Conservation (phyloP, 2,888 invertebrate species). For the Agriopis marginaria region DNA sequence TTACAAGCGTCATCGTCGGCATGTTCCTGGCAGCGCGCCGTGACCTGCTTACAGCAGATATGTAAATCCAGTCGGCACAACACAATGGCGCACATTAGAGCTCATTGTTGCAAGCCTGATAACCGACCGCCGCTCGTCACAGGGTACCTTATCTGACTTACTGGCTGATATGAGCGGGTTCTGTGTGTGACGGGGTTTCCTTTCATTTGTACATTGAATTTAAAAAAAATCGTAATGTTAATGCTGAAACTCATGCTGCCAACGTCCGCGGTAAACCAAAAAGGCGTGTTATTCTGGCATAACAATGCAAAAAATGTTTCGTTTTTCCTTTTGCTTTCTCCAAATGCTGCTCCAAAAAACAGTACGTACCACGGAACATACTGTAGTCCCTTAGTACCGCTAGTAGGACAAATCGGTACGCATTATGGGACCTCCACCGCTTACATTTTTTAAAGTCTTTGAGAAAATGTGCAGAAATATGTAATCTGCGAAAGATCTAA, state of each 20-base stretch:
- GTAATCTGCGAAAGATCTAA: conserved; percentile 11
- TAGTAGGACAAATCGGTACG: not conserved
- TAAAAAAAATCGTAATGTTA: not conserved
- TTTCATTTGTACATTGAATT: conserved; percentile 10
- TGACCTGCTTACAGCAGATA: conserved; percentile 19
- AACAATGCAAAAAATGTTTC: too few relatives aligned
- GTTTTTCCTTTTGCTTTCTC: too few relatives aligned
- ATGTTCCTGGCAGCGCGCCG: not conserved
- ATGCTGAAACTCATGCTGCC: too few relatives aligned
- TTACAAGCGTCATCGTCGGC: not conserved
- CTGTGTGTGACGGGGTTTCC: conserved; percentile 23
- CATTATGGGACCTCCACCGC: not conserved
- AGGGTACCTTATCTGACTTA: conserved; percentile 53
- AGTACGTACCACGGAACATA: too few relatives aligned
- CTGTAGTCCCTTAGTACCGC: too few relatives aligned
- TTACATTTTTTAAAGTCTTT: not conserved
- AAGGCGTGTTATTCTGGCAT: too few relatives aligned
- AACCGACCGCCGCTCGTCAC: conserved; percentile 51
- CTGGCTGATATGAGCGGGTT: conserved; percentile 47
- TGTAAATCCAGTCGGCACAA: conserved; percentile 28
- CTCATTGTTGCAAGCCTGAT: conserved; percentile 48
- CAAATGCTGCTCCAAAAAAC: too few relatives aligned
- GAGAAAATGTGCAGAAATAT: not conserved
- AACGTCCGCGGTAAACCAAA: too few relatives aligned
- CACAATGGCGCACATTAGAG: conserved; percentile 40